Evolutionary conservation across 2,113 vertebrate species (phyloP), one percentile per base, ranked within the genome.

Genomic region (Neoarius graeffei): DNA sequence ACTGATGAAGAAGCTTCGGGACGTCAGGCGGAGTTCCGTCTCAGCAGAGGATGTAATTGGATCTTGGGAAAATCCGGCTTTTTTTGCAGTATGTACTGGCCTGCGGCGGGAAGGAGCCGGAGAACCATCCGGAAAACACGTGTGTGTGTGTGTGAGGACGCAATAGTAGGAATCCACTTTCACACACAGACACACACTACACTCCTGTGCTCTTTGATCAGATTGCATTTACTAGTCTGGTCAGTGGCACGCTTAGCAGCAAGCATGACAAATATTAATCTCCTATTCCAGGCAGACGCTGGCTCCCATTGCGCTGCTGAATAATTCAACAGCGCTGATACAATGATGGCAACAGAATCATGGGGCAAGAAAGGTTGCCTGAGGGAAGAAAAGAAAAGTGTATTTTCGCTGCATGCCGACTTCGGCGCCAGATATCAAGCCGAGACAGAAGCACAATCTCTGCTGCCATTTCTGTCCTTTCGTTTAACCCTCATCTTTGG

Each of bases 261-360:
- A 59, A 88, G 83, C 79, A 84, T 89, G 88, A 88, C 88, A 89
- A 92, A 89, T 89, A 92, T 92, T 92, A 90, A 87, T 91, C 88
- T 90, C 82, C 87, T 71, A 30, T 86, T 90, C 86, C 85, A 60
- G 89, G 85, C 84, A 83, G 89, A 83, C 82, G 27, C 66, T 11
- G 25, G 73, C 81, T 90, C 79, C 85, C 77, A 54, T 60, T 35
- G 50, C 48, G 20, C 85, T 60, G 19, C 76, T 92, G 89, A 90
- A 88, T 90, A 89, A 90, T 90, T 87, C 88, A 92, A 87, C 86
- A 80, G 85, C 56, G 17, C 77, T 52, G 82, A 71, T 80, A 69
- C 79, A 71, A 85, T 50, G 85, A 71, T 59, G 59, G 81, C 80
- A 87, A 82, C 87, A 80, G 89, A 85, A 88, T 84, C 82, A 71